These are phyloP conservation scores for Plusia festucae DNA, from an alignment of 2,888 invertebrate genomes.

Conservation along the genomic window DNA sequence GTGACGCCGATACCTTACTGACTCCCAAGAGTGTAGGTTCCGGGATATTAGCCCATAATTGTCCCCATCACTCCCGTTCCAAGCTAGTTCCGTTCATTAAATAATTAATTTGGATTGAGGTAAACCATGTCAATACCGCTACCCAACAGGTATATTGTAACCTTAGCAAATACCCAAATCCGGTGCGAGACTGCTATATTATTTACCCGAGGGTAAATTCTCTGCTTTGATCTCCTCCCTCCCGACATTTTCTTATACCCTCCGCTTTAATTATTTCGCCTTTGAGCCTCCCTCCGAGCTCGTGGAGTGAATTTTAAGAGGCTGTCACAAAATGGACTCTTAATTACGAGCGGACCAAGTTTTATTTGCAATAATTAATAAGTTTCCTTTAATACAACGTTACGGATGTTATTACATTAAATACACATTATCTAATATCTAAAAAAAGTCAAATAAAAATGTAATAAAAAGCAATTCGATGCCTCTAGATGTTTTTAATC, in stretches of 20 bases:
- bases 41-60: slow-evolving; percentile 56
- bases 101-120: slow-evolving; percentile 66
- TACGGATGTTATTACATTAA: slow-evolving; percentile 58
- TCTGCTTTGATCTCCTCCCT: slow-evolving; percentile 82
- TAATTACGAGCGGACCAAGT: slow-evolving; percentile 81
- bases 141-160: slow-evolving; percentile 64
- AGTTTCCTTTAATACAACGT: slow-evolving; percentile 67
- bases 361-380: slow-evolving; percentile 86
- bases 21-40: slow-evolving; percentile 41
- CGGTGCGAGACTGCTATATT: slow-evolving; percentile 73
- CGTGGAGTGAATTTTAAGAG: slow-evolving; percentile 87
- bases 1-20: slow-evolving; percentile 13
- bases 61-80: slow-evolving; percentile 42
- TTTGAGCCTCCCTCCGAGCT: slow-evolving; percentile 79
- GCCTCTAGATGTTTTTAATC: no score
- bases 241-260: slow-evolving; percentile 84
- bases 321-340: slow-evolving; percentile 86
- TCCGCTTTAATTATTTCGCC: slow-evolving; percentile 87
- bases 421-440: slow-evolving; percentile 23
- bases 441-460: slow-evolving; percentile 9
- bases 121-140: slow-evolving; percentile 63
- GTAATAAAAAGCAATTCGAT: no score
- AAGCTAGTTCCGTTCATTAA: slow-evolving; percentile 55
- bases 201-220: slow-evolving; percentile 80
- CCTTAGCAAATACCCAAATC: slow-evolving; percentile 71